Evolutionary conservation across 2,113 vertebrate genomes (phyloP).

Genomic region (Phalacrocorax carbo): DNA sequence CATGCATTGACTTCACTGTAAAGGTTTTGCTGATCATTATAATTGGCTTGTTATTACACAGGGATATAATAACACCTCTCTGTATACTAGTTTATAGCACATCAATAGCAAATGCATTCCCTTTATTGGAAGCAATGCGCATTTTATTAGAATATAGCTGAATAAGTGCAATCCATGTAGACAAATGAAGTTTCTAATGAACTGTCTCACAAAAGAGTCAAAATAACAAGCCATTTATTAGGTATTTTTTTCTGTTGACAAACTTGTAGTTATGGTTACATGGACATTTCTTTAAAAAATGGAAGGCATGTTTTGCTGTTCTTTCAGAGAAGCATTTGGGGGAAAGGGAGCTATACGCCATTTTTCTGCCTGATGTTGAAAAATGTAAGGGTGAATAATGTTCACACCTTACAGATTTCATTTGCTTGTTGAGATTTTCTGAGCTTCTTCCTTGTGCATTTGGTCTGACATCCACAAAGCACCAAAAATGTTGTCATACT

Average conservation of each 20-base stretch:
- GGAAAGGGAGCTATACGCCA: background rate
- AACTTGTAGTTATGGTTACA: slow-evolving; percentile 7
- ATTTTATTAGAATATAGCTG: slow-evolving; percentile 67
- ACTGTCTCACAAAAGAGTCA: slow-evolving; percentile 35
- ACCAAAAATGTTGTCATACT: background rate
- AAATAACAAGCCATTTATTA: slow-evolving; percentile 49
- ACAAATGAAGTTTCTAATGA: slow-evolving; percentile 66
- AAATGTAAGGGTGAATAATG: background rate
- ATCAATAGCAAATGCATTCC: slow-evolving; percentile 68
- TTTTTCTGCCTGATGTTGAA: background rate
- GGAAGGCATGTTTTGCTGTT: background rate
- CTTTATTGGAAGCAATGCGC: slow-evolving; percentile 62
- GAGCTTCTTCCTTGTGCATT: background rate
- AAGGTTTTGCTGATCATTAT: slow-evolving; percentile 53
- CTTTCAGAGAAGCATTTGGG: background rate
- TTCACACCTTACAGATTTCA: background rate
- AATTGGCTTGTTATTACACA: slow-evolving; percentile 71
- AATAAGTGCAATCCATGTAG: slow-evolving; percentile 60
- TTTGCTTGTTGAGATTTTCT: background rate
- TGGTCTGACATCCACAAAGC: background rate
- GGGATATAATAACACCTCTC: slow-evolving; percentile 66
- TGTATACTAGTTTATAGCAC: slow-evolving; percentile 64
- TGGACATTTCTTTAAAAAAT: background rate
- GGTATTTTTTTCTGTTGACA: slow-evolving; percentile 6
- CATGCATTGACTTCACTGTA: slow-evolving; percentile 39